Base-by-base conservation (phyloP, 2,888 invertebrate species). In the Agrotis segetum region DNA sequence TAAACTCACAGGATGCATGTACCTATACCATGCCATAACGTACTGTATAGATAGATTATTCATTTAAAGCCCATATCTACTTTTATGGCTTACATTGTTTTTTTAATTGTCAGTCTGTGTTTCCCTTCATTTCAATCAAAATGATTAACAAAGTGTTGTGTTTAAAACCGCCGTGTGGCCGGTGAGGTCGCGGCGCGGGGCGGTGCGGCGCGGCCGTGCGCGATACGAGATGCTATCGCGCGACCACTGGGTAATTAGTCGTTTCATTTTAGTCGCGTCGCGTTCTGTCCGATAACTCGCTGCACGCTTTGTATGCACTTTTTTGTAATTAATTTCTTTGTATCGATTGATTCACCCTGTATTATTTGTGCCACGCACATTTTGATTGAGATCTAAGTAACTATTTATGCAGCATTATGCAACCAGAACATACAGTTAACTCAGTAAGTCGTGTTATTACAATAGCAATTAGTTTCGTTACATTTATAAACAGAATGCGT, bases 221-320 rank as follows among this genome's bases (percentile, higher is more conserved):
- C 79, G 81, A 78, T 84, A 84, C 62, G 84, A 87, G 95, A 95
- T 95, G 81, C 67, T 94, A 95, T 95, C 95, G 90, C 85, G 46
- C 86, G 83, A 82, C 84, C 88, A 84, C 82, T 82, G 87, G 84
- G 91, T 93, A 94, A 96, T 95, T 95, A 95, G 92, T 91, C 92
- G 93, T 93, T 93, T 94, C 94, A 90, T 93, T 95, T 92, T 92
- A 93, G 90, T 89, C 88, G 88, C 86, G 90, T 87, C 88, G 90
- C 88, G 87, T 88, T 87, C 88, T 87, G 88, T 89, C 89, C 91
- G 91, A 92, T 93, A 92, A 91, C 89, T 88, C 85, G 85, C 86
- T 90, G 90, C 90, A 91, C 89, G 90, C 90, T 91, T 90, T 92
- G 88, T 91, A 86, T 92, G 93, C 90, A 90, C 88, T 92, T 91